A percentile compares a stretch with the other conserved stretches of the same genome.
Conservation (phyloP, 1,140 invertebrate genomes). For the Gonatopus flavifemur region DNA sequence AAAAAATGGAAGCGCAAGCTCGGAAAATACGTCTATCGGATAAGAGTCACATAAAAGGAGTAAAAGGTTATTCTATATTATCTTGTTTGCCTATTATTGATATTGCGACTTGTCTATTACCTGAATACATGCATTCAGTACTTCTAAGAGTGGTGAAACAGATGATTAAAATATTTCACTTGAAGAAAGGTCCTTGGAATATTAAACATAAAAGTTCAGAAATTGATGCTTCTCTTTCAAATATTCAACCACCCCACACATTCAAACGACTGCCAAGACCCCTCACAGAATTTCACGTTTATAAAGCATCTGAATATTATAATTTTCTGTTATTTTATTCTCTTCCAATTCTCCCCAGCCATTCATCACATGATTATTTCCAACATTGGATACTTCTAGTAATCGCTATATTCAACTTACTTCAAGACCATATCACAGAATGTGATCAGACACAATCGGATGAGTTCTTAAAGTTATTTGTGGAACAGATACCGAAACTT, state of each 20-base stretch:
- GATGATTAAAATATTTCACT: slow-evolving; percentile 3
- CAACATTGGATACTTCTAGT: slow-evolving; percentile 23
- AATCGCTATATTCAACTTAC: slow-evolving; percentile 8
- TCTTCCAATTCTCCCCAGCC: slow-evolving; percentile 5
- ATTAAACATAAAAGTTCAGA: slow-evolving; percentile 7
- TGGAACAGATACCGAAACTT: slow-evolving; percentile 10
- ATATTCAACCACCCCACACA: slow-evolving; percentile 2
- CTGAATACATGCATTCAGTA: slow-evolving; percentile 22
- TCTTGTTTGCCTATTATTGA: slow-evolving; percentile 18
- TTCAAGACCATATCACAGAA: slow-evolving; percentile 9
- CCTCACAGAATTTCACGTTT: slow-evolving; percentile 8
- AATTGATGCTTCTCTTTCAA: slow-evolving; percentile 13
- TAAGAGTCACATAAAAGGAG: slow-evolving; percentile 13
- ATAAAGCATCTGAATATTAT: slow-evolving; percentile 19
- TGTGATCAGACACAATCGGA: slow-evolving; percentile 11
- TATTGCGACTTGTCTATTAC: slow-evolving; percentile 16
- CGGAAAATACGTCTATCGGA: background rate
- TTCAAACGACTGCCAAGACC: slow-evolving; percentile 18
- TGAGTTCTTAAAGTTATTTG: slow-evolving; percentile 13
- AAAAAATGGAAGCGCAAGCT: slow-evolving; percentile 10
- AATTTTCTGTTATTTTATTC: slow-evolving; percentile 24
- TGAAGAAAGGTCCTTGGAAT: slow-evolving; percentile 2
- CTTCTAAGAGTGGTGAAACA: slow-evolving; percentile 16
- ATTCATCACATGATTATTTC: slow-evolving; percentile 22
- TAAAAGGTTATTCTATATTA: slow-evolving; percentile 18